A percentile compares a stretch with the other conserved stretches of the same genome.
Conservation (phyloP, 2,888 invertebrate species). For the Parnassius orleans region DNA sequence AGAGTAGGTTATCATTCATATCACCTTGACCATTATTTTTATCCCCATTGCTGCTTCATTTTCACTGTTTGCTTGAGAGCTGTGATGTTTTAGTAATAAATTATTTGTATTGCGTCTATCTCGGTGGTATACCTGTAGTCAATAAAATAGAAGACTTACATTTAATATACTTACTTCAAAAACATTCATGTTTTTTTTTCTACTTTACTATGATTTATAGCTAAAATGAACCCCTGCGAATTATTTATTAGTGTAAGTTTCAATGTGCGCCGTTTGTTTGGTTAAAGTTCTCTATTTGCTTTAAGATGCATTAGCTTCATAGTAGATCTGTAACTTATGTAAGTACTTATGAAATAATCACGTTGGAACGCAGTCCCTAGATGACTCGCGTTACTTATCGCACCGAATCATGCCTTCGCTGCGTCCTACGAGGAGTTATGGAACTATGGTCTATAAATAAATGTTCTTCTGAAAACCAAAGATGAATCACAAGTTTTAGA, state of each 20-base stretch:
- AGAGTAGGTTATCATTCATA: slow-evolving; percentile 62
- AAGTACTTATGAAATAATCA: slow-evolving; percentile 76
- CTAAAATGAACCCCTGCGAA: slow-evolving; percentile 4
- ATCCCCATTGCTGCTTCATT: slow-evolving; percentile 52
- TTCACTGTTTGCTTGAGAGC: slow-evolving; percentile 67
- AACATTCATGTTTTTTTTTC: slow-evolving; percentile 4
- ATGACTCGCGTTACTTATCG: slow-evolving; percentile 32
- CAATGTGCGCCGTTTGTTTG: slow-evolving; percentile 30
- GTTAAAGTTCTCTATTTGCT: slow-evolving; percentile 72
- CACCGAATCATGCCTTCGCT: slow-evolving; percentile 33
- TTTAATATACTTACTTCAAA: slow-evolving; percentile 17
- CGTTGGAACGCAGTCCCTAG: slow-evolving; percentile 46
- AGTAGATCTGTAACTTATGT: slow-evolving; percentile 79
- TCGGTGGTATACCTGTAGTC: slow-evolving; percentile 34
- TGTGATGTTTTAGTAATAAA: slow-evolving; percentile 70
- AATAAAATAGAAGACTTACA: slow-evolving; percentile 26
- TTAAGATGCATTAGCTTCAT: slow-evolving; percentile 72
- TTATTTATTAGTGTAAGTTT: slow-evolving; percentile 20
- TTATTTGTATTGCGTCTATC: slow-evolving; percentile 51
- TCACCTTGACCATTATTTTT: slow-evolving; percentile 51
- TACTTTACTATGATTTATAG: slow-evolving; percentile 3
- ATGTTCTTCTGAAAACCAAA: slow-evolving; percentile 70
- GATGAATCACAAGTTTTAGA: slow-evolving; percentile 73
- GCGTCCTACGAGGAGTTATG: slow-evolving; percentile 67
- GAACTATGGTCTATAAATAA: slow-evolving; percentile 61